A percentile compares a stretch with the other conserved stretches of the same genome.
Evolutionary conservation across 2,797 vertebrate genomes (phyloP).

Genomic region (Sebastiscus albofasciatus): DNA sequence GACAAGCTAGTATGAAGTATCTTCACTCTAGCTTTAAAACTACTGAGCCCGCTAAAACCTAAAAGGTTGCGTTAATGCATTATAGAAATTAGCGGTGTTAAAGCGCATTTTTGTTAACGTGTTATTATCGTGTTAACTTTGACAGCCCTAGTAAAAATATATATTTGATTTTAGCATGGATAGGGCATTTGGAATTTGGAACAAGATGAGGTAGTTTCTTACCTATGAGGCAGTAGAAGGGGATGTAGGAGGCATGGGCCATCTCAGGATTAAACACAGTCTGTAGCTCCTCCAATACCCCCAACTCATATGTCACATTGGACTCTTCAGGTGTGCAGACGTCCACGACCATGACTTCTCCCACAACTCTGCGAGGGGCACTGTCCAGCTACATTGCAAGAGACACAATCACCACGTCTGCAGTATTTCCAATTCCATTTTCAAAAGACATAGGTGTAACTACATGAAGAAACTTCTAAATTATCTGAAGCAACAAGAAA

Average conservation of each 20-base stretch:
- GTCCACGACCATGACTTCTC: slow-evolving; percentile 86
- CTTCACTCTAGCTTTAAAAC: no score
- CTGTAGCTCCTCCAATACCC: slow-evolving; percentile 90
- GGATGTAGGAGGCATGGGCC: slow-evolving; percentile 95
- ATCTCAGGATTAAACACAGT: slow-evolving; percentile 95
- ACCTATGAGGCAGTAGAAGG: slow-evolving; percentile 97
- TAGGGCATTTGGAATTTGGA: background rate
- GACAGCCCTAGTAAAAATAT: no score
- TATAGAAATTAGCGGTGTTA: no score
- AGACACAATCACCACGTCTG: background rate
- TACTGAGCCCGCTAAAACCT: no score
- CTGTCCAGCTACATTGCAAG: slow-evolving; percentile 71
- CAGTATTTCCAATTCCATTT: background rate
- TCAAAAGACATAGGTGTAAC: background rate
- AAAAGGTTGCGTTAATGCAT: no score
- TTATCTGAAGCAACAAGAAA: background rate
- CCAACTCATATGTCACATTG: slow-evolving; percentile 83
- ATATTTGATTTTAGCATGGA: background rate
- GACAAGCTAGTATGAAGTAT: no score
- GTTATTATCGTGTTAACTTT: no score
- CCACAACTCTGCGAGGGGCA: slow-evolving; percentile 77
- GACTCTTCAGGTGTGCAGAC: slow-evolving; percentile 80
- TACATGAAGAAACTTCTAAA: background rate
- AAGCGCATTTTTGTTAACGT: no score
- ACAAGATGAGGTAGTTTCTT: slow-evolving; percentile 27